Conservation (phyloP, 2,888 invertebrate species). For the Liposcelis brunnea region DNA sequence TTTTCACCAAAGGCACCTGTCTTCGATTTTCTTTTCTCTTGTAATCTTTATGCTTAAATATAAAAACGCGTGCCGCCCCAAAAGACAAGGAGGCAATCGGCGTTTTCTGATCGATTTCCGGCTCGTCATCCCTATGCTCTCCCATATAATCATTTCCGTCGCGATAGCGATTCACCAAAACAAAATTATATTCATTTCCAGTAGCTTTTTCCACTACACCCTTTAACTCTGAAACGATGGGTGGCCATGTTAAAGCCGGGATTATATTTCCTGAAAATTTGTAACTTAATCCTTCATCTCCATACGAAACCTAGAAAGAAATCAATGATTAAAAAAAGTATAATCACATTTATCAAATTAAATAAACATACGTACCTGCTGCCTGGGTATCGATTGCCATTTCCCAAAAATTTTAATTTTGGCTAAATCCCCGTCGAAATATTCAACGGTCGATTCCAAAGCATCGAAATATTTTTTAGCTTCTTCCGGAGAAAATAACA, state of each 20-base stretch:
- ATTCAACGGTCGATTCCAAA: slow-evolving; percentile 37
- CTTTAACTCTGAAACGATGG: slow-evolving; percentile 31
- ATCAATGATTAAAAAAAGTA: slow-evolving; percentile 9
- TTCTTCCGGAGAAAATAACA: slow-evolving; percentile 28
- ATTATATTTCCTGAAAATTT: slow-evolving; percentile 44
- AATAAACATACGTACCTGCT: slow-evolving; percentile 31
- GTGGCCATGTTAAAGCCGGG: slow-evolving; percentile 44
- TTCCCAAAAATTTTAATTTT: slow-evolving; percentile 46
- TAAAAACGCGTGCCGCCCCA: slow-evolving; percentile 44
- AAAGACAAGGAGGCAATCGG: slow-evolving; percentile 52
- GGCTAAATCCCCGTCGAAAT: slow-evolving; percentile 44
- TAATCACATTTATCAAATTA: not conserved
- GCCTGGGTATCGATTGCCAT: slow-evolving; percentile 44
- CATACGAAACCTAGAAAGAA: slow-evolving; percentile 37
- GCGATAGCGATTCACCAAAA: slow-evolving; percentile 50
- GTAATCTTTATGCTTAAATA: slow-evolving; percentile 41
- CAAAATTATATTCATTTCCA: slow-evolving; percentile 44
- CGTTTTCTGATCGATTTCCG: slow-evolving; percentile 37
- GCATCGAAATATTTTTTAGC: slow-evolving; percentile 32
- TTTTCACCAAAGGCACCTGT: slow-evolving; percentile 29
- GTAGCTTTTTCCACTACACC: slow-evolving; percentile 32
- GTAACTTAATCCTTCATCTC: slow-evolving; percentile 44
- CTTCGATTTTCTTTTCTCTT: slow-evolving; percentile 26
- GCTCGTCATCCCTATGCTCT: slow-evolving; percentile 53
- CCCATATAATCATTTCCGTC: slow-evolving; percentile 52